Evolutionary conservation across 2,888 invertebrate species (phyloP).

Genomic region (Pantelozetes paolii): DNA sequence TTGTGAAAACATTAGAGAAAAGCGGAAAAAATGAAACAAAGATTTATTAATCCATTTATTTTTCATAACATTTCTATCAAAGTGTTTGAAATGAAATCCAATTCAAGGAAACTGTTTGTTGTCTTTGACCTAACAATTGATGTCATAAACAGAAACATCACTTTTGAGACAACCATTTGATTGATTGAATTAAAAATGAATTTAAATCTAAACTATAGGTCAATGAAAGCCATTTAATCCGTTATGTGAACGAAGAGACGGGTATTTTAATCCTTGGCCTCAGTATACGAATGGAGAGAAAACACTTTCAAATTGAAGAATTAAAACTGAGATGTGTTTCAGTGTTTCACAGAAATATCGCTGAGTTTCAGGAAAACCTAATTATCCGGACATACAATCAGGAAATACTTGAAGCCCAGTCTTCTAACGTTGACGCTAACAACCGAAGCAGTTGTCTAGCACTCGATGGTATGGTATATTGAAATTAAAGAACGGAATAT

Average conservation of each 20-base stretch:
- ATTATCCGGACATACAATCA: constrained; percentile 41
- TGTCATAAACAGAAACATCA: too few species aligned
- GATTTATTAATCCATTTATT: too few species aligned
- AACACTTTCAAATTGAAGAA: constrained; percentile 43
- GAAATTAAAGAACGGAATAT: too few species aligned
- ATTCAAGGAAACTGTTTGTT: too few species aligned
- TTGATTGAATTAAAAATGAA: too few species aligned
- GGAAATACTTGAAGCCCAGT: constrained; percentile 27
- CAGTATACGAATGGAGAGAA: constrained; percentile 41
- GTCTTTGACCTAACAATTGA: too few species aligned
- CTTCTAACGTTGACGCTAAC: constrained; percentile 22
- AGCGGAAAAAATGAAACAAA: too few species aligned
- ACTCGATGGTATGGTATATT: constrained; percentile 3
- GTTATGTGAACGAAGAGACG: constrained; percentile 32
- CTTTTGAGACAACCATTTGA: too few species aligned
- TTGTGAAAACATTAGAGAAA: too few species aligned
- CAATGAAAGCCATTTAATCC: constrained; percentile 41
- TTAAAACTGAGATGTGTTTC: constrained; percentile 41
- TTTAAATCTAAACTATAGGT: constrained; percentile 6
- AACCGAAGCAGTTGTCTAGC: constrained; percentile 16
- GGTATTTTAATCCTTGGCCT: constrained; percentile 38
- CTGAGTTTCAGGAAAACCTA: constrained; percentile 40
- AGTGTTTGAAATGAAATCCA: too few species aligned
- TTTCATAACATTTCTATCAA: too few species aligned
- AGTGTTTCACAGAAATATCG: constrained; percentile 30